Evolutionary conservation across 2,113 vertebrate genomes (phyloP), one percentile per base, ranked within the genome.

Genomic region (Campylomormyrus tamandua): DNA sequence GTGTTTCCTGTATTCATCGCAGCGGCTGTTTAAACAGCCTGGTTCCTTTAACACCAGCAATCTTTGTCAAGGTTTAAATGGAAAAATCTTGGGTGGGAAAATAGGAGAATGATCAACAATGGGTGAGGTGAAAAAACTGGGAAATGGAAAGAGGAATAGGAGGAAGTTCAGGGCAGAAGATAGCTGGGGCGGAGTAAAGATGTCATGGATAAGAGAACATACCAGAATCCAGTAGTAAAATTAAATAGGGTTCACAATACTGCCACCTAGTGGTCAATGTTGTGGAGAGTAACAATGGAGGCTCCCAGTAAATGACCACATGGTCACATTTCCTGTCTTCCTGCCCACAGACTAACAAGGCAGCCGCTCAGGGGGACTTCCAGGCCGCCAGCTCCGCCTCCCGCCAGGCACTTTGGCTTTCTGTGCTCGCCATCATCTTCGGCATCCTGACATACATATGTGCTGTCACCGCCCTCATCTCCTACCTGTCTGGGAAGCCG

Each of bases 381-480:
- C 96, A 96, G 88, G 95, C 95, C 27, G 97, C 97, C 49, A 96
- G 93, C 87, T 93, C 95, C 0, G 96, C 97, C 0, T 98, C 97
- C 19, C 95, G 96, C 88, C 96, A 96, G 86, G 96, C 97, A 70
- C 96, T 98, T 88, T 96, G 97, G 94, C 95, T 98, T 90, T 97
- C 97, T 0, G 95, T 97, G 92, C 94, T 98, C 42, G 97, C 97
- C 56, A 93, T 98, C 45, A 95, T 97, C 90, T 96, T 98, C 11
- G 97, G 97, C 11, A 95, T 97, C 93, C 96, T 98, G 87, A 97
- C 95, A 0, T 98, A 98, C 90, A 93, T 95, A 15, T 97, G 97
- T 0, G 97, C 97, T 74, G 94, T 97, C 90, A 95, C 96, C 19
- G 97, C 95, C 0, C 93, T 98, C 91, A 96, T 97, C 17, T 95